These are phyloP conservation scores for Drosophila greeni DNA, from an alignment of 2,888 invertebrate genomes.

Conservation along the genomic window DNA sequence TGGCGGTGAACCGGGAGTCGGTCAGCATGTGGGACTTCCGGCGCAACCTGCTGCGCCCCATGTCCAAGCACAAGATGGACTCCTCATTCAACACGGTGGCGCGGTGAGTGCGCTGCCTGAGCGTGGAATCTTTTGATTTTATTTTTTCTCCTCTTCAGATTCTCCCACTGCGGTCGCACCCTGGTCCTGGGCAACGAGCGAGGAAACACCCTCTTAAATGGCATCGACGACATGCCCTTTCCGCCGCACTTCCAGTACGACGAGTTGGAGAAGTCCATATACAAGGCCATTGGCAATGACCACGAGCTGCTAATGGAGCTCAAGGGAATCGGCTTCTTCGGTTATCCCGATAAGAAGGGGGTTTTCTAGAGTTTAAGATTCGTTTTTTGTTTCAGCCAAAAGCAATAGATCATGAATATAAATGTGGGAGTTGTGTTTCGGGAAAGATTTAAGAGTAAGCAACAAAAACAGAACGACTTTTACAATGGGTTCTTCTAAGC, in stretches of 20 bases:
- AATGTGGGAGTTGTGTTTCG: neutral
- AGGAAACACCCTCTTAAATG: conserved; percentile 84
- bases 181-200: conserved; percentile 85
- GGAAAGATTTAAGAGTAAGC: no score
- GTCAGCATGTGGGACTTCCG: conserved; percentile 90
- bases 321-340: conserved; percentile 80
- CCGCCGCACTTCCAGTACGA: conserved; percentile 84
- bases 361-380: conserved; percentile 5
- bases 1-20: conserved; percentile 83
- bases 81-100: conserved; percentile 66
- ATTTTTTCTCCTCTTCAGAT: conserved; percentile 75
- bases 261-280: conserved; percentile 83
- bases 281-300: conserved; percentile 83
- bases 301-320: conserved; percentile 83
- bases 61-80: conserved; percentile 66
- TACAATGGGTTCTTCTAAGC: no score
- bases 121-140: neutral
- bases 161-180: conserved; percentile 84
- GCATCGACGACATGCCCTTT: conserved; percentile 87
- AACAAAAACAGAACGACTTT: no score
- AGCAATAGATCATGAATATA: neutral
- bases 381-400: conserved; percentile 8
- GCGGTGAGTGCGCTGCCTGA: conserved; percentile 52
- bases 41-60: conserved; percentile 85
- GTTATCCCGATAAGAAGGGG: conserved; percentile 63